Percentiles rank a stretch among this genome's conserved stretches.
Conservation (phyloP, 2,797 vertebrate genomes). For the Anguilla megastoma region DNA sequence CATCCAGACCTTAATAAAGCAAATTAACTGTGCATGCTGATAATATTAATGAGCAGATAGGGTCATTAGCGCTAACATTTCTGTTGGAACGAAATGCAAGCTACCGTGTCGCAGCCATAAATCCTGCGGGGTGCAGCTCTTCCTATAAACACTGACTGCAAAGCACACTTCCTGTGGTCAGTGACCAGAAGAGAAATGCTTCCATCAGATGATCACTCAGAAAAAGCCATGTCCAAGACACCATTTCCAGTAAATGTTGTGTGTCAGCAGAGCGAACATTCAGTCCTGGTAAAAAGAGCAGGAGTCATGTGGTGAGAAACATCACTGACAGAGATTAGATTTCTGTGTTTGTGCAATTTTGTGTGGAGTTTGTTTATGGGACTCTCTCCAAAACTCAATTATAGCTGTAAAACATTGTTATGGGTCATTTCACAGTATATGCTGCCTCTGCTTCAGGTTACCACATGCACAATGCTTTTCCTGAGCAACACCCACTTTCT, state of each 20-base stretch:
- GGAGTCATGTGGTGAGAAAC: neutral
- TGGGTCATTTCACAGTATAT: conserved; percentile 1
- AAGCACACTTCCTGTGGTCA: conserved; percentile 5
- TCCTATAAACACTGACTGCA: neutral
- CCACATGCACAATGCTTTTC: neutral
- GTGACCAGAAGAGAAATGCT: conserved; percentile 2
- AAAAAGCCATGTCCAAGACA: neutral
- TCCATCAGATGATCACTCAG: neutral
- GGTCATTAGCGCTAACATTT: neutral
- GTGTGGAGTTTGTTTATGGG: neutral
- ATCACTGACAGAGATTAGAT: conserved; percentile 5
- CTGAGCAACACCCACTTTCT: neutral
- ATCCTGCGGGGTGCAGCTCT: neutral
- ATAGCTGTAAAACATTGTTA: neutral
- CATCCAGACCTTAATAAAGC: neutral
- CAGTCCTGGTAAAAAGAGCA: neutral
- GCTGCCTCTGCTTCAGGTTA: neutral
- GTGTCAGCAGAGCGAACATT: neutral
- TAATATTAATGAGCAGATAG: conserved; percentile 10
- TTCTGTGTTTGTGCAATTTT: neutral
- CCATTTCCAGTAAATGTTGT: conserved; percentile 2
- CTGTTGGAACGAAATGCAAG: conserved; percentile 5
- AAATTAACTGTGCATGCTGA: neutral
- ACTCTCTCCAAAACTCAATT: conserved; percentile 14
- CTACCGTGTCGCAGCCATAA: neutral